These are phyloP conservation scores for Daphoenositta chrysoptera DNA, from an alignment of 2,113 vertebrate genomes.

Conservation along the genomic window DNA sequence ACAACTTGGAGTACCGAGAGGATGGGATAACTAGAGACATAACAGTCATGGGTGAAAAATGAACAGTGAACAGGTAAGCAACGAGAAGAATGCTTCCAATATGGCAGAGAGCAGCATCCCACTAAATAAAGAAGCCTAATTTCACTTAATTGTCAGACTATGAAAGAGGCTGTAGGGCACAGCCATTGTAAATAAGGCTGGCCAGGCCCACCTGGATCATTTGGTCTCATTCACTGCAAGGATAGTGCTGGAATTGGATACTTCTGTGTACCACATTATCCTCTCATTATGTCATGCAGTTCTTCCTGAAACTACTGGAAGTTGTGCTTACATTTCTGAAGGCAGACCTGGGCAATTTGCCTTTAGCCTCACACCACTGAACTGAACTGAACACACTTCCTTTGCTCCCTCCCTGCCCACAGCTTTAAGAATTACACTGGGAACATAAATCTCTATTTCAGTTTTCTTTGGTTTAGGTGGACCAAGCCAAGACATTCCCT, in stretches of 20 bases:
- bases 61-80: not conserved
- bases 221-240: not conserved
- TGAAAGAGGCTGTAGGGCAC: not conserved
- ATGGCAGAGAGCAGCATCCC: not conserved
- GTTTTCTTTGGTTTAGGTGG: not conserved
- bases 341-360: conserved; percentile 32
- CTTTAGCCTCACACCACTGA: conserved; percentile 14
- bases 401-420: not conserved
- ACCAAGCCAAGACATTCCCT: not conserved
- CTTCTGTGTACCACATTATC: not conserved
- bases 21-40: not conserved
- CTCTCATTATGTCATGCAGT: not conserved
- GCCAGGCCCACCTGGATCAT: not conserved
- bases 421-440: not conserved
- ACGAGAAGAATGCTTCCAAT: not conserved
- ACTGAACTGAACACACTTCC: not conserved
- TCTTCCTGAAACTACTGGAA: not conserved
- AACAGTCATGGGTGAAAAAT: not conserved
- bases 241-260: not conserved
- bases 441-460: not conserved
- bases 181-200: not conserved
- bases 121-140: not conserved
- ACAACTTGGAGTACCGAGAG: not conserved
- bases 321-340: conserved; percentile 15
- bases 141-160: not conserved